These are phyloP conservation scores for Strigamia maritima DNA, from an alignment of 2,888 invertebrate species.

Conservation along the genomic window DNA sequence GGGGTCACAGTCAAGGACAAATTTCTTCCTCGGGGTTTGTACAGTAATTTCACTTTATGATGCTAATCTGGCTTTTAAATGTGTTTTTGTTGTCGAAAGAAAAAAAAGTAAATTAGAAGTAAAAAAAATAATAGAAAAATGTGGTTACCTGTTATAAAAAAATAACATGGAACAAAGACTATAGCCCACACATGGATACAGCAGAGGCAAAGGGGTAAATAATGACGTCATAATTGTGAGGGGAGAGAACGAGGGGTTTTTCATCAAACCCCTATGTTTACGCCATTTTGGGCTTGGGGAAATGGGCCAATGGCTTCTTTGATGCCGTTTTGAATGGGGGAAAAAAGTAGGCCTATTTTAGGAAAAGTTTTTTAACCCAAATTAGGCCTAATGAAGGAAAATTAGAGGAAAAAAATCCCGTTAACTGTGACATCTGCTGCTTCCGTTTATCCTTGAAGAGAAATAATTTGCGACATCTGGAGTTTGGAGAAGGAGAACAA, in stretches of 20 bases:
- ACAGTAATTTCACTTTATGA: constrained; percentile 17
- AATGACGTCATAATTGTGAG: constrained; percentile 18
- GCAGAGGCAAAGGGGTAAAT: background rate
- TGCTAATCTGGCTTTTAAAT: constrained; percentile 21
- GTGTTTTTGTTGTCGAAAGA: background rate
- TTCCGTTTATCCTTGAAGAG: constrained; percentile 29
- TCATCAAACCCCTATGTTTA: constrained; percentile 24
- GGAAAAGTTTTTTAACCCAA: background rate
- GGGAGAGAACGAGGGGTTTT: constrained; percentile 3
- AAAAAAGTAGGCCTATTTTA: background rate
- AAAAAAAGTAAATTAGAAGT: background rate
- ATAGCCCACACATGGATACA: background rate
- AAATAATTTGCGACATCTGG: constrained; percentile 31
- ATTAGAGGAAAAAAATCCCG: constrained; percentile 1
- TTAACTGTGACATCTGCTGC: constrained; percentile 20
- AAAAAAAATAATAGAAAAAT: background rate
- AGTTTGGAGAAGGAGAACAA: background rate
- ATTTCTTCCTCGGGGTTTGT: constrained; percentile 23
- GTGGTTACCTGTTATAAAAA: constrained; percentile 7
- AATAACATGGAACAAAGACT: background rate
- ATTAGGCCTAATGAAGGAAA: background rate
- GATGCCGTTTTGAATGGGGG: background rate
- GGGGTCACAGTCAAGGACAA: constrained; percentile 34
- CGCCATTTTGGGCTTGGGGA: constrained; percentile 6
- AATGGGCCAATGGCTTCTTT: background rate